phyloP scores from a whole-genome alignment of 2,797 vertebrate species.

The Glossophaga mutica region DNA sequence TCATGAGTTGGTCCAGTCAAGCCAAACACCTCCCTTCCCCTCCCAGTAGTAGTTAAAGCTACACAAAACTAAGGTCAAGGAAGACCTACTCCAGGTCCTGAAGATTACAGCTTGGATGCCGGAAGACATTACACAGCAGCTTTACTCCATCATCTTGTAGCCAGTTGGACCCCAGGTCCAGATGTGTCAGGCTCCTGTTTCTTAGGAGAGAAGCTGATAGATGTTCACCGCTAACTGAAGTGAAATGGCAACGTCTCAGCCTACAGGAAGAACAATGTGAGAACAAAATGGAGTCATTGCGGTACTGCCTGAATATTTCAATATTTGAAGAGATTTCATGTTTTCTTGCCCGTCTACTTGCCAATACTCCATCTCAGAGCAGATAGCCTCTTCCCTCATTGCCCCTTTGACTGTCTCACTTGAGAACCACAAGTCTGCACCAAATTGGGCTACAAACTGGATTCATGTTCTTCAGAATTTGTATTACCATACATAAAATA shows the following conservation, averaged over 20 bases:
- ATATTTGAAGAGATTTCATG: background rate
- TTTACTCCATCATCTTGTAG: constrained; percentile 56
- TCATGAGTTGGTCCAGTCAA: background rate
- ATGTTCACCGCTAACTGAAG: constrained; percentile 1
- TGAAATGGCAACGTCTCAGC: constrained; percentile 47
- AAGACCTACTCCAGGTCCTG: constrained; percentile 66
- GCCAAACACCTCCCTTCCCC: background rate
- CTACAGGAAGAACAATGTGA: constrained; percentile 7
- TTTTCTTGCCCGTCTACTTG: background rate
- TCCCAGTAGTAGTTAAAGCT: background rate
- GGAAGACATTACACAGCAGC: constrained; percentile 64
- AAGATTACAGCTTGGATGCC: constrained; percentile 41
- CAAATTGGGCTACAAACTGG: background rate
- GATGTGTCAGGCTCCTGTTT: constrained; percentile 56
- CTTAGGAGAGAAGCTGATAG: constrained; percentile 43
- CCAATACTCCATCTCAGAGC: background rate
- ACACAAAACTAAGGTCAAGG: background rate
- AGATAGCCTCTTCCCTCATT: background rate
- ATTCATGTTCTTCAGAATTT: background rate
- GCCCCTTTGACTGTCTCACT: background rate
- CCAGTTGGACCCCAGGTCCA: constrained; percentile 63
- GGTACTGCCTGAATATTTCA: background rate
- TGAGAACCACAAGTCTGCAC: background rate
- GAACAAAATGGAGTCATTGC: background rate
- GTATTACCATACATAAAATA: background rate